A percentile compares a stretch with the other conserved stretches of the same genome.
phyloP scores from a whole-genome alignment of 2,888 invertebrate species.

The Marasmarcha lunaedactyla region DNA sequence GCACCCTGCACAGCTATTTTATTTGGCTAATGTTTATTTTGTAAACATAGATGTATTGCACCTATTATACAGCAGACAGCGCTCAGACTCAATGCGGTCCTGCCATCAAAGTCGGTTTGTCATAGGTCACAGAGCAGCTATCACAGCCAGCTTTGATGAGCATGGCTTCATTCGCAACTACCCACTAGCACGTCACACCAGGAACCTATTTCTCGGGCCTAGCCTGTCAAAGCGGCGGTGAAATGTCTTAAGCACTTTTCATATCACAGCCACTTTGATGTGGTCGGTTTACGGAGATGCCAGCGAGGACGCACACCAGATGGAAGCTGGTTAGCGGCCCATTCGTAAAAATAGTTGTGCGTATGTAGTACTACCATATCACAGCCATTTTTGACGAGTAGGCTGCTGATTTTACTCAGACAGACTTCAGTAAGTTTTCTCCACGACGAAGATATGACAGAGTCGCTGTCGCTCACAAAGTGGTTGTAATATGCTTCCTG shows the following conservation, averaged over 20 bases:
- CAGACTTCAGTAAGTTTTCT: no score
- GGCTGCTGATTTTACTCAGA: no score
- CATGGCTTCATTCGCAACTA: conserved; percentile 71
- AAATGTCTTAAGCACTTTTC: conserved; percentile 74
- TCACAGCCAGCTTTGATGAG: conserved; percentile 98
- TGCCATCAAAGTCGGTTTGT: conserved; percentile 87
- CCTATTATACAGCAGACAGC: not conserved
- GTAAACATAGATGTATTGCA: not conserved
- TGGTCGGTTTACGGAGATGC: conserved; percentile 74
- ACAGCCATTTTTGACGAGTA: conserved; percentile 97
- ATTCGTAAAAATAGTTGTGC: conserved; percentile 87
- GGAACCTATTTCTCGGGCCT: conserved; percentile 61
- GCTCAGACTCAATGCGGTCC: conserved; percentile 49
- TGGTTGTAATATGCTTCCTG: conserved; percentile 85
- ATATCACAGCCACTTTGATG: conserved; percentile 99
- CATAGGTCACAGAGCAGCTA: conserved; percentile 79
- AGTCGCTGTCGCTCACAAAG: conserved; percentile 82
- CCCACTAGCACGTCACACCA: conserved; percentile 10
- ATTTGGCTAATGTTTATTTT: not conserved
- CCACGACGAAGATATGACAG: conserved; percentile 1
- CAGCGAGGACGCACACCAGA: conserved; percentile 8
- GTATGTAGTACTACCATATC: conserved; percentile 78
- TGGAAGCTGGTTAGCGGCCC: conserved; percentile 39
- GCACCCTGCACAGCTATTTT: not conserved
- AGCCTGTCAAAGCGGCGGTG: conserved; percentile 91